These are phyloP conservation scores for Entomobrya proxima DNA, from an alignment of 2,888 invertebrate species.

Conservation along the genomic window DNA sequence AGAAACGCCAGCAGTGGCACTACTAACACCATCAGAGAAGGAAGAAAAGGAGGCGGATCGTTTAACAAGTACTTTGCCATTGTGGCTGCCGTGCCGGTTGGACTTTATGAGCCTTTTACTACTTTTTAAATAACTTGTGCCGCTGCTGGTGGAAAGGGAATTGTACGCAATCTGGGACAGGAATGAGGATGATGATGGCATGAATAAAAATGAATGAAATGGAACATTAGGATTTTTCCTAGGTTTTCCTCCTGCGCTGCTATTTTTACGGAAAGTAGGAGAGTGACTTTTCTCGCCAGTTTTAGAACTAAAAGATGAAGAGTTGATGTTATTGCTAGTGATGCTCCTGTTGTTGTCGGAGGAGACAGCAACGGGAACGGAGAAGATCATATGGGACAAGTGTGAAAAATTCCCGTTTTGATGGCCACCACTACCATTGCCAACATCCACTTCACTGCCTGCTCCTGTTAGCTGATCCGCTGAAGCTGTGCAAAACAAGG, in stretches of 20 bases:
- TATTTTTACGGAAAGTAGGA: background rate
- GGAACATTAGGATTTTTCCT: constrained; percentile 11
- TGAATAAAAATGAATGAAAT: constrained; percentile 35
- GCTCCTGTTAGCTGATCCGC: background rate
- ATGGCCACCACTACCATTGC: background rate
- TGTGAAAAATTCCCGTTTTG: constrained; percentile 56
- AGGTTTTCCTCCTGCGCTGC: background rate
- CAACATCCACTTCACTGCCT: constrained; percentile 2
- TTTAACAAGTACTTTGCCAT: constrained; percentile 53
- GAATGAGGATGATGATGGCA: constrained; percentile 42
- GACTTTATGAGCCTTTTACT: constrained; percentile 57
- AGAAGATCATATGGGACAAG: constrained; percentile 32
- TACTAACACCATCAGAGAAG: background rate
- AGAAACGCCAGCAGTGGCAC: background rate
- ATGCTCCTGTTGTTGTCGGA: background rate
- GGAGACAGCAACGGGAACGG: background rate
- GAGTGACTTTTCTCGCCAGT: background rate
- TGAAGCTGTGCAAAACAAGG: constrained; percentile 32
- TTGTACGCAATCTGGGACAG: background rate
- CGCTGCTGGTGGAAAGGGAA: background rate
- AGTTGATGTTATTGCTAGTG: constrained; percentile 21
- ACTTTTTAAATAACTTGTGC: constrained; percentile 54
- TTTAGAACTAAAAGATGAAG: background rate
- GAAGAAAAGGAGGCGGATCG: constrained; percentile 50
- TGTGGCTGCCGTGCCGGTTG: constrained; percentile 34